Evolutionary conservation across 2,888 invertebrate species (phyloP).

Genomic region (Antheraea yamamai): DNA sequence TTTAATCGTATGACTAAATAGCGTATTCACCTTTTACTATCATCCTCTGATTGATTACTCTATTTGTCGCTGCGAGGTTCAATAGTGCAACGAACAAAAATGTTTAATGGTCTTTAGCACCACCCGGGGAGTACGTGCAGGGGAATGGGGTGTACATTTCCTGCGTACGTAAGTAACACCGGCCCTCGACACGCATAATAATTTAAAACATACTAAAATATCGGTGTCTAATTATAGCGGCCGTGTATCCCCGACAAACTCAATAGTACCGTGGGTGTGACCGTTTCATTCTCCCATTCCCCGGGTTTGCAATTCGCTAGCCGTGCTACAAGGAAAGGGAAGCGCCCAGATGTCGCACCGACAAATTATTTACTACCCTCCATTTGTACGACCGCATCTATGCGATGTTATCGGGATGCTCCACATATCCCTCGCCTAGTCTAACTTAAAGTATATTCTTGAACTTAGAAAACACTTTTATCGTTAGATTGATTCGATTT

Average conservation of each 20-base stretch:
- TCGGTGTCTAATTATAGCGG: not conserved
- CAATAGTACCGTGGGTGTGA: conserved; percentile 68
- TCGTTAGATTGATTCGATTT: not conserved
- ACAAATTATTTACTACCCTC: conserved; percentile 78
- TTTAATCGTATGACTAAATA: too few species aligned
- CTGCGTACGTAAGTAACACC: too few species aligned
- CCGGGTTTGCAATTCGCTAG: conserved; percentile 51
- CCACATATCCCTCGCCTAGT: not conserved
- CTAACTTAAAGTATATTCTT: not conserved
- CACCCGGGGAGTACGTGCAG: too few species aligned
- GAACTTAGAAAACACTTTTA: not conserved
- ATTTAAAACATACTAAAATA: not conserved
- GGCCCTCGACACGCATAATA: not conserved
- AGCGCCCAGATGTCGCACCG: conserved; percentile 75
- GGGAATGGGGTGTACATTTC: too few species aligned
- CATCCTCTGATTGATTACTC: too few species aligned
- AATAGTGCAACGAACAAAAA: too few species aligned
- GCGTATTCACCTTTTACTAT: too few species aligned
- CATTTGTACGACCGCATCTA: conserved; percentile 53
- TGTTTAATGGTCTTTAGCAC: too few species aligned
- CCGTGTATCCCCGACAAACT: conserved; percentile 49
- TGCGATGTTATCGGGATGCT: conserved; percentile 2
- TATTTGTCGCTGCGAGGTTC: too few species aligned
- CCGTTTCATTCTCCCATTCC: conserved; percentile 64
- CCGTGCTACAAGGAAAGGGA: conserved; percentile 71